Evolutionary conservation across 2,113 vertebrate species (phyloP), one percentile per base, ranked within the genome.

Genomic region (Trochalopteron elliotii): DNA sequence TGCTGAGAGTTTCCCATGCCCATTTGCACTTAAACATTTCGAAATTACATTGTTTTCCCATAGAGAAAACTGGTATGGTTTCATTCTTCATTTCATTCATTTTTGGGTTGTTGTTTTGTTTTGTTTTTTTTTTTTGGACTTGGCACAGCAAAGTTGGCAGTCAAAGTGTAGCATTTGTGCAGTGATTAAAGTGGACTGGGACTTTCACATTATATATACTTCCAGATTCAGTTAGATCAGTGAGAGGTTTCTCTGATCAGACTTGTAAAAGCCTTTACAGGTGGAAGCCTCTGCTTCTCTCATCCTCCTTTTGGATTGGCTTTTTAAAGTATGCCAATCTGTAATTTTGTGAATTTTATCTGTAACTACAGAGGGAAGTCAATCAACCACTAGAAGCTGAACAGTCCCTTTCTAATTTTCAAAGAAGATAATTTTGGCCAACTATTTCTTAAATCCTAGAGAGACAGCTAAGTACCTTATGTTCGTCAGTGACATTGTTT

Each of bases 1-100:
- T 45, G 49, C 19, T 35, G 61, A 57, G 28, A 57, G 23, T 50
- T 87, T 92, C 33, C n/a, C 35, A 11, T 56, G 60, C 16, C 39
- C 2, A 0, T 76, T 75, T 75, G 44, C 10, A 8, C 79, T 45
- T 70, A 5, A 37, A 9, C 3, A 0, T 72, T 44, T 61, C 0
- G 0, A 83, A 89, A 93, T 71, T 4, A 30, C 12, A 17, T 78
- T 85, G 23, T 83, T 89, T 61, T 92, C 12, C n/a, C 5, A 16
- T 16, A 25, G 45, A 60, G 37, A 65, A 90, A 85, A 47, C 12
- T 21, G 25, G 33, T 16, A n/a, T 17, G 25, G 15, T 87, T 74
- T 89, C 50, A 63, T 91, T 75, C 50, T 60, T 75, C 23, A 49
- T 49, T 49, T 49, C 47, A 49, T 49, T 49, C 47, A 49, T n/a